Evolutionary conservation across 2,888 invertebrate genomes (phyloP).

Genomic region (Macrophya alboannulata): DNA sequence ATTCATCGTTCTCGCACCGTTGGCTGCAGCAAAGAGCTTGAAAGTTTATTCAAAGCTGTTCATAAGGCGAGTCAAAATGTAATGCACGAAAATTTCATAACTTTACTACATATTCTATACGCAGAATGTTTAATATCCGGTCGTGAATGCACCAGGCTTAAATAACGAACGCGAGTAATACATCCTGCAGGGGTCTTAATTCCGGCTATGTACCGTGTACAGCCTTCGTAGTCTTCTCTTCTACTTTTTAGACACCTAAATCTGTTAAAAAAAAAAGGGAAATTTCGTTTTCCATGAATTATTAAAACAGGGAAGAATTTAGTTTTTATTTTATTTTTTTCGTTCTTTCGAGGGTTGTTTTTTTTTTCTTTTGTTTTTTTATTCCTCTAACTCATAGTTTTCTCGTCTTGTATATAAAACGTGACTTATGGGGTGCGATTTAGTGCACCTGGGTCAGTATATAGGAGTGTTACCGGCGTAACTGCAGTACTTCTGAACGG

Average conservation of each 20-base stretch:
- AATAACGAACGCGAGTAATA: conserved; percentile 59
- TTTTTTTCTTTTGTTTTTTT: too few relatives aligned
- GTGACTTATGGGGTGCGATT: conserved; percentile 14
- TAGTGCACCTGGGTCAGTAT: conserved; percentile 32
- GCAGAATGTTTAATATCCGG: conserved; percentile 66
- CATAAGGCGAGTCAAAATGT: conserved; percentile 7
- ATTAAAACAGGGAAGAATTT: not conserved
- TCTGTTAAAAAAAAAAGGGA: not conserved
- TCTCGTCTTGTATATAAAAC: not conserved
- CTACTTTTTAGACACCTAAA: not conserved
- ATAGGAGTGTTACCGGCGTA: not conserved
- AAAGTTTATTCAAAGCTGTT: conserved; percentile 7
- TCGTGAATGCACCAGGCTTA: conserved; percentile 46
- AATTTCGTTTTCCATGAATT: not conserved
- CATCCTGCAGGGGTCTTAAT: conserved; percentile 2
- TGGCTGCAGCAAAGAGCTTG: not conserved
- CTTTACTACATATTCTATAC: conserved; percentile 45
- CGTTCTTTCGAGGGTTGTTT: not conserved
- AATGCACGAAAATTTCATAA: conserved; percentile 58
- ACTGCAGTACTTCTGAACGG: conserved; percentile 12
- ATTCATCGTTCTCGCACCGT: not conserved
- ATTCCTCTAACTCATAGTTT: not conserved
- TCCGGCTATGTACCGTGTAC: not conserved
- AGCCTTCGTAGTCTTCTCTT: not conserved
- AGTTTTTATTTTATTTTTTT: not conserved